Conservation (phyloP, 2,113 vertebrate genomes). For the Apistogramma diplotaenia region DNA sequence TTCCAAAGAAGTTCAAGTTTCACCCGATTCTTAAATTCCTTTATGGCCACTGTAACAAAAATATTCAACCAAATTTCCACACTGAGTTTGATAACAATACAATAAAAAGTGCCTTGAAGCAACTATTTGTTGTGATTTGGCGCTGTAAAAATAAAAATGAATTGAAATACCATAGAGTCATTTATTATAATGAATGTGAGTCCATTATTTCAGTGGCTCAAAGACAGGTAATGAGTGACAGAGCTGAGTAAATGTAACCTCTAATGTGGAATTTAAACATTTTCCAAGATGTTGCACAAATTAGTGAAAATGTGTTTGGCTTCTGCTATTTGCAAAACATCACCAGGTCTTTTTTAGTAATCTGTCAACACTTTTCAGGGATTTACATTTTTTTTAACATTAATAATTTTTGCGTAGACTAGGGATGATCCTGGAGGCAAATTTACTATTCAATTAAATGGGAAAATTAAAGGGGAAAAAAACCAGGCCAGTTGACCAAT, state of each 20-base stretch:
- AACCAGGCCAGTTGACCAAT: not conserved
- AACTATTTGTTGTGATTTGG: too few species aligned
- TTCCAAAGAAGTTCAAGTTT: conserved; percentile 16
- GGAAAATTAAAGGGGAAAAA: not conserved
- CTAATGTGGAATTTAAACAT: not conserved
- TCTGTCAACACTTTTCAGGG: not conserved
- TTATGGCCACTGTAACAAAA: not conserved
- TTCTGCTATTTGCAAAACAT: not conserved
- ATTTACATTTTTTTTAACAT: conserved; percentile 14
- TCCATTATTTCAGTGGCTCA: conserved; percentile 13
- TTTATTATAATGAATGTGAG: conserved; percentile 40
- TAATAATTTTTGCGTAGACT: conserved; percentile 3
- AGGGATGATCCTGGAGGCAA: not conserved
- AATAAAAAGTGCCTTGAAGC: too few species aligned
- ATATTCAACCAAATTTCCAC: conserved; percentile 30
- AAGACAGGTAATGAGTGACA: conserved; percentile 14
- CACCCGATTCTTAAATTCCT: conserved; percentile 4
- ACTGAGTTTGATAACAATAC: conserved; percentile 37
- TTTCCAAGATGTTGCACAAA: not conserved
- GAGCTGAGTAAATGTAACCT: conserved; percentile 19
- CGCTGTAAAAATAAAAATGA: too few species aligned
- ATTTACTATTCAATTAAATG: too few species aligned
- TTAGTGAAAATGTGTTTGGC: not conserved
- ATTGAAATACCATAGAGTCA: conserved; percentile 43
- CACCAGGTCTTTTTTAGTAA: not conserved